phyloP scores from a whole-genome alignment of 1,140 invertebrate genomes.

The Sycobia sp. region DNA sequence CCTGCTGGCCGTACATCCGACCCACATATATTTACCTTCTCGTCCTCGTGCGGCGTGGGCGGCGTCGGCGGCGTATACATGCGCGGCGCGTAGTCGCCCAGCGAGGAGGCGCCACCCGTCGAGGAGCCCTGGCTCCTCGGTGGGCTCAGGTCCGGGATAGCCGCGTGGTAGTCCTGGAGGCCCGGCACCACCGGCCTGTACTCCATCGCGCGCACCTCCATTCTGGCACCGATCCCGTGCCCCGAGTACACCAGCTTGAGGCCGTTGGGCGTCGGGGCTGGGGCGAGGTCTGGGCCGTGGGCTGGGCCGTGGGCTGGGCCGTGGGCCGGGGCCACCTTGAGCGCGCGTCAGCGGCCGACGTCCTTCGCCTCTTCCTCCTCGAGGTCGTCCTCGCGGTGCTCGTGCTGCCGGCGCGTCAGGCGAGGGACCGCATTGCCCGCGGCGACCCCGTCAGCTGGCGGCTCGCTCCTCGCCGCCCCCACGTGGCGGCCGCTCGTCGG shows the following conservation, averaged over 20 bases:
- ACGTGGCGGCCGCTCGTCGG: background rate
- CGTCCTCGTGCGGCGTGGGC: constrained; percentile 59
- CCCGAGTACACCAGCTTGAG: constrained; percentile 56
- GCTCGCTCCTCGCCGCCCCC: too few relatives aligned
- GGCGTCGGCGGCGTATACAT: constrained; percentile 61
- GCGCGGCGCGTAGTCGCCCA: constrained; percentile 59
- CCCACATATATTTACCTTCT: constrained; percentile 50
- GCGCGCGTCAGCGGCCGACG: too few relatives aligned
- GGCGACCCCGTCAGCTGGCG: too few relatives aligned
- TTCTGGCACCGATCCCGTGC: constrained; percentile 47
- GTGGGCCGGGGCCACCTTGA: too few relatives aligned
- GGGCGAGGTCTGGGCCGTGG: background rate
- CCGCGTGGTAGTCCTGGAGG: constrained; percentile 58
- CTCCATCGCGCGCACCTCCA: constrained; percentile 60
- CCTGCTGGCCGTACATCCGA: too few relatives aligned
- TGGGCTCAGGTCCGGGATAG: constrained; percentile 58
- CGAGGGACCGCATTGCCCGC: too few relatives aligned
- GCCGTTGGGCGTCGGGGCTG: constrained; percentile 37
- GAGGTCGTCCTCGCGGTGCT: too few relatives aligned
- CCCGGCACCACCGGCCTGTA: constrained; percentile 57
- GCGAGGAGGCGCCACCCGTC: constrained; percentile 58
- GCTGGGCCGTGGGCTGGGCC: too few relatives aligned
- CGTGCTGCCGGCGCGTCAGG: too few relatives aligned
- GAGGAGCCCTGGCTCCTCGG: constrained; percentile 60
- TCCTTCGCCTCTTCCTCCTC: too few relatives aligned